Percentiles rank a stretch among this genome's conserved stretches.
Evolutionary conservation across 2,113 vertebrate genomes (phyloP).

Genomic region (Saccopteryx bilineata): DNA sequence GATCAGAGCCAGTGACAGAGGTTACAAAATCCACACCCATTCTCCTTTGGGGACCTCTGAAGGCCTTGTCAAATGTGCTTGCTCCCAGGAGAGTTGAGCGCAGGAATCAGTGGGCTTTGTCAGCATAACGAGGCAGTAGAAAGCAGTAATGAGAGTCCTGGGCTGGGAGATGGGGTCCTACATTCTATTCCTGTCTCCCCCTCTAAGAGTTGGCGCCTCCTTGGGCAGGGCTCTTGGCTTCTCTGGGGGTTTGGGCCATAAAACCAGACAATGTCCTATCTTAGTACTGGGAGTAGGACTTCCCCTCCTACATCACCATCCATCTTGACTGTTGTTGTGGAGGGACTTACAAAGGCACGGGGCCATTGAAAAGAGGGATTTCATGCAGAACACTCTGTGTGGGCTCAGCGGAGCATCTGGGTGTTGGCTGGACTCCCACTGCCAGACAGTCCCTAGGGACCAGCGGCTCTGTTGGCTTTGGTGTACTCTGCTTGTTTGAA

Average conservation of each 20-base stretch:
- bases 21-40: background rate
- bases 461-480: accelerated
- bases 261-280: accelerated
- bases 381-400: background rate
- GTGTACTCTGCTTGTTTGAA: background rate
- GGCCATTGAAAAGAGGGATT: background rate
- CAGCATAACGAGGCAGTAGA: accelerated
- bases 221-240: background rate
- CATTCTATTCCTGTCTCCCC: background rate
- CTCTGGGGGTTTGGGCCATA: background rate
- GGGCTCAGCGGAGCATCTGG: background rate
- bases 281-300: background rate
- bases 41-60: background rate
- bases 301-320: background rate
- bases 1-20: background rate
- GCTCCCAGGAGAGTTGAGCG: background rate
- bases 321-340: background rate
- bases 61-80: background rate
- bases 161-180: background rate
- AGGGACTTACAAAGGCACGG: background rate
- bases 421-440: too few species aligned
- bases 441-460: accelerated
- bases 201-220: background rate
- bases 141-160: background rate
- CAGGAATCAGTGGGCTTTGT: background rate